Base-by-base conservation (phyloP, 2,797 vertebrate genomes). In the Sebastiscus tertius region DNA sequence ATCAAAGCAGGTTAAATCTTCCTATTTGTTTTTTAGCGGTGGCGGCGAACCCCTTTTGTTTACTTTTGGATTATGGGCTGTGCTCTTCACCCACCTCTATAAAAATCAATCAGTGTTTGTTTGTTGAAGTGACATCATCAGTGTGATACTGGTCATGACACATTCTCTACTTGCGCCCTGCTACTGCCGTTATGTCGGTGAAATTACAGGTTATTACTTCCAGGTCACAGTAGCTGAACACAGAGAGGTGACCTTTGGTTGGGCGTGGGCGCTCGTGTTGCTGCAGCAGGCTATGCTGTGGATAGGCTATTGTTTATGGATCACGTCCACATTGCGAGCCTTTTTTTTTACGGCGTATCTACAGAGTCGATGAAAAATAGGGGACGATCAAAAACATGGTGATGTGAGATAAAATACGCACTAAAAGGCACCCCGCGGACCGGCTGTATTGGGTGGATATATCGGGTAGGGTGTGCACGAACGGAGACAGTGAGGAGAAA, bases 121-220 rank as follows among this genome's bases (percentile, higher is more conserved):
- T 86, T 82, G 85, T 81, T 83, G 64, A 77, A 62, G 27, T 70
- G 81, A 76, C 77, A 80, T 46, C 81, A 81, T 68, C 59, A 66
- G 6, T 67, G 67, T 72, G 71, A 63, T 74, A 68, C 59, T 42
- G 75, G 31, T 55, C 61, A 72, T 36, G 14, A 67, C n/a, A 75
- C 33, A 55, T 22, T 64, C 60, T 83, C 81, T 76, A 56, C 64
- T 85, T 73, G 73, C 73, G 29, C 62, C 42, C 58, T 71, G 78
- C 54, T 71, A 71, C 77, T 65, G 72, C 73, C 56, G 72, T 79
- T 83, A 88, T 82, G 77, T 54, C 36, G 77, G 59, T 81, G 62
- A 89, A 82, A 93, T 89, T 87, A 83, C 83, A 85, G 82, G 85
- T 83, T 82, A 80, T 94, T 93, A 89, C 88, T 91, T 93, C 81